These are phyloP conservation scores for Engystomops pustulosus DNA, from an alignment of 2,113 vertebrate species.

Conservation along the genomic window DNA sequence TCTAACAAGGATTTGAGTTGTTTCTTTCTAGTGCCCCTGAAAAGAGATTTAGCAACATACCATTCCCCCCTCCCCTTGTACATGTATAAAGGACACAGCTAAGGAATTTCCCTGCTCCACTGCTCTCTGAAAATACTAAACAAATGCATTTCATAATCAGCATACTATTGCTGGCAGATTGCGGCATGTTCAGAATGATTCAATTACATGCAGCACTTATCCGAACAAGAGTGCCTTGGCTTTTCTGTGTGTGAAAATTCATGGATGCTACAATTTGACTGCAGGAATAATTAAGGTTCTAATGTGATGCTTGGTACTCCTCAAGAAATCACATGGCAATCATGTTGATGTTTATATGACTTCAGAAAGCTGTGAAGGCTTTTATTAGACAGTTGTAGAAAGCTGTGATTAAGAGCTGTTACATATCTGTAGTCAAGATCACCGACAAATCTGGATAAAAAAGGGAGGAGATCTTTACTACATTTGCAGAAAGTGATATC, in stretches of 20 bases:
- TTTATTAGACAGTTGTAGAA: constrained; percentile 47
- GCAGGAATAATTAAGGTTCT: constrained; percentile 3
- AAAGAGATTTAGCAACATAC: constrained; percentile 85
- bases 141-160: constrained; percentile 80
- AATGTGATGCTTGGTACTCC: neutral
- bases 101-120: constrained; percentile 81
- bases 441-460: constrained; percentile 12
- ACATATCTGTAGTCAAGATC: constrained; percentile 38
- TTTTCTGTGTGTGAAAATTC: constrained; percentile 8
- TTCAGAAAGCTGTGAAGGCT: constrained; percentile 54
- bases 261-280: constrained; percentile 19
- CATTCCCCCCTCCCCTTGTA: constrained; percentile 65
- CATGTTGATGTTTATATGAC: constrained; percentile 49
- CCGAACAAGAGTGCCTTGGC: constrained; percentile 66
- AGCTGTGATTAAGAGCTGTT: constrained; percentile 54
- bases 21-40: constrained; percentile 77
- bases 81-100: constrained; percentile 72
- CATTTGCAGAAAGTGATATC: neutral
- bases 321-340: constrained; percentile 28
- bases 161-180: constrained; percentile 64
- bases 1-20: constrained; percentile 88
- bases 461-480: neutral
- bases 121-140: constrained; percentile 72
- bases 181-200: constrained; percentile 65
- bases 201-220: constrained; percentile 71